Conservation (phyloP, 2,797 vertebrate genomes). For the Lycodopsis pacificus region DNA sequence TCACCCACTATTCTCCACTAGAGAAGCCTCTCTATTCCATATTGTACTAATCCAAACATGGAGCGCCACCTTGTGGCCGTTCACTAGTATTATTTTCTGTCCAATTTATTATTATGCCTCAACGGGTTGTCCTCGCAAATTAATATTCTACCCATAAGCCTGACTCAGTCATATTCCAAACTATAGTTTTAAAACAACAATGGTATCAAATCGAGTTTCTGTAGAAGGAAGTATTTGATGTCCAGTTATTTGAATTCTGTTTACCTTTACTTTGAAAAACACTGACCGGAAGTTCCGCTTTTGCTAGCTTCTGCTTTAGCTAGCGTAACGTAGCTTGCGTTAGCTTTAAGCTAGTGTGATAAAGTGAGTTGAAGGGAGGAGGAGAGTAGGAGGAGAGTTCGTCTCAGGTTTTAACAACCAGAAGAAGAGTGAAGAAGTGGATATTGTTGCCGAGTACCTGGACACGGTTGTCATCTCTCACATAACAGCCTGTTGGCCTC, state of each 20-base stretch:
- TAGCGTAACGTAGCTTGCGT: neutral
- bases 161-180: neutral
- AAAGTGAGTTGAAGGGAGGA: neutral
- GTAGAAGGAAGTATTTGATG: neutral
- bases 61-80: conserved; percentile 62
- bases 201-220: neutral
- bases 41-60: conserved; percentile 31
- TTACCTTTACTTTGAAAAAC: conserved; percentile 50
- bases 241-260: neutral
- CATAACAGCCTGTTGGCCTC: conserved; percentile 2
- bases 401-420: neutral
- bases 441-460: neutral
- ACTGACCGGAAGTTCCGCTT: conserved; percentile 36
- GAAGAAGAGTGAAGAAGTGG: neutral
- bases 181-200: neutral
- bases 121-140: neutral
- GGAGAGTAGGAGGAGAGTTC: neutral
- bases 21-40: neutral
- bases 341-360: conserved; percentile 46
- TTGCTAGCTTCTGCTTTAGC: too few relatives aligned
- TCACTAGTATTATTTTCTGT: neutral
- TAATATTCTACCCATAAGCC: neutral
- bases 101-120: neutral
- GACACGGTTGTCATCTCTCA: conserved; percentile 28
- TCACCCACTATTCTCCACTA: neutral